phyloP scores from a whole-genome alignment of 2,888 invertebrate genomes.

The Drosophila infuscata region DNA sequence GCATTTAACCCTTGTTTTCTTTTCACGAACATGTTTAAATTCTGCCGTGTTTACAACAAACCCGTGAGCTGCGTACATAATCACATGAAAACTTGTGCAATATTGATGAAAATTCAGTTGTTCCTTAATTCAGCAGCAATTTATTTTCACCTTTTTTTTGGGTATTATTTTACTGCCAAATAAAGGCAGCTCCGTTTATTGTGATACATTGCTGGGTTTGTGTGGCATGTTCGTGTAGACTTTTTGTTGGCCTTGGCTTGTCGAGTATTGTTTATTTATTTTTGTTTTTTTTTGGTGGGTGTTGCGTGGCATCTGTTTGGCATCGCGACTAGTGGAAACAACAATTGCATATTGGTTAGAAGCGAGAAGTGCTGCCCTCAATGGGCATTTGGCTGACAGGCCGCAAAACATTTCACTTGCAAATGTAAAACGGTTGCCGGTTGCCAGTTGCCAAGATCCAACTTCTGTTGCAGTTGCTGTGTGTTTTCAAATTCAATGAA shows the following conservation, averaged over 20 bases:
- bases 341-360: constrained; percentile 69
- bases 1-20: background rate
- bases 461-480: constrained; percentile 47
- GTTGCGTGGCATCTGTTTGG: constrained; percentile 24
- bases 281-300: background rate
- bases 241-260: constrained; percentile 16
- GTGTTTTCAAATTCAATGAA: constrained; percentile 70
- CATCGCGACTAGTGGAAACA: constrained; percentile 15
- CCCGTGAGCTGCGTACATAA: background rate
- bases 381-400: constrained; percentile 52
- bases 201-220: background rate
- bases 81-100: background rate
- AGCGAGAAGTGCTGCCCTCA: constrained; percentile 33
- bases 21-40: background rate
- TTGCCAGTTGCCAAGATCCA: constrained; percentile 37
- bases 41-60: background rate
- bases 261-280: too few species aligned
- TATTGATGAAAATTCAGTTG: constrained; percentile 1
- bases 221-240: background rate
- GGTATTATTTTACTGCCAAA: background rate
- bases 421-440: constrained; percentile 66
- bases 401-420: constrained; percentile 74
- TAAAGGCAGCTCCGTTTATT: background rate
- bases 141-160: background rate
- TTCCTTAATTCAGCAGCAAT: background rate